Conservation (phyloP, 1,140 invertebrate species). For the Zaprionus africanus region DNA sequence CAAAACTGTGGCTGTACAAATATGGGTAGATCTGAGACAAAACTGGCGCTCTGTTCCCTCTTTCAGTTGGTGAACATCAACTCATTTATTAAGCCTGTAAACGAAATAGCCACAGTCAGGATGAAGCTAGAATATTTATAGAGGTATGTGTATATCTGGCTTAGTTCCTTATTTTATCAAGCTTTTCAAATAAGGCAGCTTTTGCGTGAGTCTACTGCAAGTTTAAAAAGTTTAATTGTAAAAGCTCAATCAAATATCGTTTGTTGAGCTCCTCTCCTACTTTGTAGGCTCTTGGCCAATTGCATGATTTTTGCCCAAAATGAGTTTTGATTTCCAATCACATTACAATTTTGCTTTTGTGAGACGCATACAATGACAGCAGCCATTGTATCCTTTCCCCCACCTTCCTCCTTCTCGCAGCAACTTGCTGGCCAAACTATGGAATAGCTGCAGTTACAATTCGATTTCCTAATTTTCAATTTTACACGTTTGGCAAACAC, state of each 20-base stretch:
- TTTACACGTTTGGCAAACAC: conserved; percentile 82
- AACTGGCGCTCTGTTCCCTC: too few relatives aligned
- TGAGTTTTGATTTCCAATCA: conserved; percentile 82
- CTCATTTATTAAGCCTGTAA: too few relatives aligned
- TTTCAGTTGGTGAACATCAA: too few relatives aligned
- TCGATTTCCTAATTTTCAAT: conserved; percentile 83
- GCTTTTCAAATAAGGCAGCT: not conserved
- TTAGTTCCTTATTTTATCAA: too few relatives aligned
- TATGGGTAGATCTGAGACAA: too few relatives aligned
- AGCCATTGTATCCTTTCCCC: not conserved
- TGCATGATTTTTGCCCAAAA: conserved; percentile 56
- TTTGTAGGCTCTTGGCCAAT: conserved; percentile 17
- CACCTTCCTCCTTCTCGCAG: not conserved
- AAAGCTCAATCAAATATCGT: conserved; percentile 40
- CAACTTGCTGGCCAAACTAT: not conserved
- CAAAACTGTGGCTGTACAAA: too few relatives aligned
- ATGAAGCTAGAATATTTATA: too few relatives aligned
- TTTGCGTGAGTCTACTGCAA: not conserved
- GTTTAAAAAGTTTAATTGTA: not conserved
- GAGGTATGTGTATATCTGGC: too few relatives aligned
- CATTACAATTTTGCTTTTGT: conserved; percentile 78
- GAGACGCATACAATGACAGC: conserved; percentile 23
- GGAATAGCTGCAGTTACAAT: conserved; percentile 58
- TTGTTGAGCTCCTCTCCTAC: not conserved
- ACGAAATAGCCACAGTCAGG: too few relatives aligned